Evolutionary conservation across 2,113 vertebrate species (phyloP).

Genomic region (Canis aureus): DNA sequence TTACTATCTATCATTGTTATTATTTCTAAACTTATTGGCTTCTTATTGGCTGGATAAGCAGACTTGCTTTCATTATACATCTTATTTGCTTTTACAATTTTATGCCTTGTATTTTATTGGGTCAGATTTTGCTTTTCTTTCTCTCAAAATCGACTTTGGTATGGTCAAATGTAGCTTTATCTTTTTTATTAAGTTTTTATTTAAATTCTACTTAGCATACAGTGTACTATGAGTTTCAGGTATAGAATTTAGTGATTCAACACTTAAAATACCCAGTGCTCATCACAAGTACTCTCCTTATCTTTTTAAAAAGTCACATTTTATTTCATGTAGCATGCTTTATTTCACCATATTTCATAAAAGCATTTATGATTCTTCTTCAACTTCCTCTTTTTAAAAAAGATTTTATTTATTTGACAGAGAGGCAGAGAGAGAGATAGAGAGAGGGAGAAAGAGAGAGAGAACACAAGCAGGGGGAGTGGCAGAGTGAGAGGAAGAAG

Average conservation of each 20-base stretch:
- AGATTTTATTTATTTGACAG: too few species aligned
- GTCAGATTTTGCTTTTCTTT: neutral
- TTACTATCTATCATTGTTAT: neutral
- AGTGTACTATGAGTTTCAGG: neutral
- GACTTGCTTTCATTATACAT: neutral
- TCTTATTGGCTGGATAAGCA: neutral
- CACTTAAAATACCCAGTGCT: neutral
- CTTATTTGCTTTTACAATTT: neutral
- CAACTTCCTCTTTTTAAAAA: neutral
- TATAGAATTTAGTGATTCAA: neutral
- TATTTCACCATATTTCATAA: neutral
- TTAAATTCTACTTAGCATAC: neutral
- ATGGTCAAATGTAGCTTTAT: neutral
- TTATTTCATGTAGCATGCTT: neutral
- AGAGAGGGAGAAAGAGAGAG: too few species aligned
- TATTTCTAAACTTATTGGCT: neutral
- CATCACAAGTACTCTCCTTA: neutral
- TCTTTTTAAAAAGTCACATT: neutral
- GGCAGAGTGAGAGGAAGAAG: too few species aligned
- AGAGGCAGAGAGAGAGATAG: too few species aligned
- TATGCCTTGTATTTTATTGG: neutral
- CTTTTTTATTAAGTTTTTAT: neutral
- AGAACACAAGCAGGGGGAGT: too few species aligned
- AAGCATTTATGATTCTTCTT: neutral
- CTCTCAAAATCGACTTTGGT: neutral